Conservation (phyloP, 2,113 vertebrate genomes). For the Myiopsitta monachus region DNA sequence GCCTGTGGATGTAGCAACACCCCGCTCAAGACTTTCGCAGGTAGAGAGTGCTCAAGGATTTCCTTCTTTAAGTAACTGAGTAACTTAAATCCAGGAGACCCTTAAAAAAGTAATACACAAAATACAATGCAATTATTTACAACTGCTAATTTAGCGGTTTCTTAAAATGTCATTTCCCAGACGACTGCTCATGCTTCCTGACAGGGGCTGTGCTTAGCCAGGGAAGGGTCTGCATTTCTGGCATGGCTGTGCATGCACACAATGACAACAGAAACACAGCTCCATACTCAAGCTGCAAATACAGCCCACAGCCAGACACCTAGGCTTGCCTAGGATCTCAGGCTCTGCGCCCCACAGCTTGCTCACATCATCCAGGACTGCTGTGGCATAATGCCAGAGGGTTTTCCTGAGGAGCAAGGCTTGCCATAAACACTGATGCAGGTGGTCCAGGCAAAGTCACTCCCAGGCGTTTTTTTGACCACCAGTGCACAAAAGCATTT, state of each 20-base stretch:
- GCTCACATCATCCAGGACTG: rapidly evolving
- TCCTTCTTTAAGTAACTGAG: background rate
- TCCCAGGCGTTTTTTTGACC: background rate
- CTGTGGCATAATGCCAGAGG: background rate
- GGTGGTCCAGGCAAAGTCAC: background rate
- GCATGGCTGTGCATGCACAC: background rate
- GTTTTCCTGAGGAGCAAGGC: background rate
- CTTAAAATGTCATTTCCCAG: background rate
- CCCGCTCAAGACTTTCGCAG: background rate
- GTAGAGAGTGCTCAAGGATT: background rate
- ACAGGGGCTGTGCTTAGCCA: background rate
- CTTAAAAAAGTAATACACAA: background rate
- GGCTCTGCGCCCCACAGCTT: background rate
- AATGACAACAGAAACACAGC: background rate
- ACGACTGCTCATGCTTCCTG: background rate
- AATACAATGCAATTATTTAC: background rate
- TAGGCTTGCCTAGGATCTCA: background rate
- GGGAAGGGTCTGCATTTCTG: background rate
- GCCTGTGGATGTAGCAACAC: background rate
- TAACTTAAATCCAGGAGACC: background rate
- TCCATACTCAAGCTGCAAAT: background rate
- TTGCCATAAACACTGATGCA: background rate
- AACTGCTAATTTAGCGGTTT: background rate
- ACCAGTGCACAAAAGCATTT: background rate
- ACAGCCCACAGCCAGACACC: rapidly evolving